These are phyloP conservation scores for Diadumene lineata DNA, from an alignment of 92 coral and sea anemone species.

Conservation along the genomic window DNA sequence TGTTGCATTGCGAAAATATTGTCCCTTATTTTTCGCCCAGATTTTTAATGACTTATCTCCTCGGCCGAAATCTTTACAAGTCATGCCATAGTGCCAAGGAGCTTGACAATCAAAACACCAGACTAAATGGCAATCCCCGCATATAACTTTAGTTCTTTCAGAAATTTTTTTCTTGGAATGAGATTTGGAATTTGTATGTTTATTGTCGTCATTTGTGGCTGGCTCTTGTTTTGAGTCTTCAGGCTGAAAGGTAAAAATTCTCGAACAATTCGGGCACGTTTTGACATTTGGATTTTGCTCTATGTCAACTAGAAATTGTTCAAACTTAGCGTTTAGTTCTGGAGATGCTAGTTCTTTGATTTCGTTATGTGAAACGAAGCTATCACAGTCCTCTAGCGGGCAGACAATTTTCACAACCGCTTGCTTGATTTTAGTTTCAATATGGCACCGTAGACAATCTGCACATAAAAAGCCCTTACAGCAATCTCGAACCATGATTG, in stretches of 20 bases:
- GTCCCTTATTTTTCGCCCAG: slow-evolving; percentile 89
- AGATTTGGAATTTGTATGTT: neutral
- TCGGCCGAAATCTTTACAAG: slow-evolving; percentile 72
- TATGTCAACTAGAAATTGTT: slow-evolving; percentile 71
- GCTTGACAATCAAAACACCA: slow-evolving; percentile 91
- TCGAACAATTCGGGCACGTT: slow-evolving; percentile 87
- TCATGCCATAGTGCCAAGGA: slow-evolving; percentile 84
- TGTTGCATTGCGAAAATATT: slow-evolving; percentile 65
- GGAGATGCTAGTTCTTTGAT: slow-evolving; percentile 43
- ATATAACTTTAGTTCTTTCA: slow-evolving; percentile 66
- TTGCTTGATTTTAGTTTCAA: slow-evolving; percentile 66
- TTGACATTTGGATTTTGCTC: slow-evolving; percentile 74
- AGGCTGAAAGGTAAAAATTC: slow-evolving; percentile 52
- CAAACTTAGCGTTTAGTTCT: slow-evolving; percentile 54
- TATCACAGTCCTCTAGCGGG: slow-evolving; percentile 82
- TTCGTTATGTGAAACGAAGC: slow-evolving; percentile 54
- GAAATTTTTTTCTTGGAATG: slow-evolving; percentile 20
- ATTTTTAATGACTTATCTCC: slow-evolving; percentile 85
- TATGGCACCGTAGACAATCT: slow-evolving; percentile 64
- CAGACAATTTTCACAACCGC: slow-evolving; percentile 75
- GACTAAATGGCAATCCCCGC: slow-evolving; percentile 71
- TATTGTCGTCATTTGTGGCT: neutral
- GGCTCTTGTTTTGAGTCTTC: neutral
- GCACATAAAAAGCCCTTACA: slow-evolving; percentile 69
- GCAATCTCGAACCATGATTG: slow-evolving; percentile 61